These are phyloP conservation scores for Archegozetes longisetosus DNA, from an alignment of 1,140 invertebrate genomes.

Conservation along the genomic window DNA sequence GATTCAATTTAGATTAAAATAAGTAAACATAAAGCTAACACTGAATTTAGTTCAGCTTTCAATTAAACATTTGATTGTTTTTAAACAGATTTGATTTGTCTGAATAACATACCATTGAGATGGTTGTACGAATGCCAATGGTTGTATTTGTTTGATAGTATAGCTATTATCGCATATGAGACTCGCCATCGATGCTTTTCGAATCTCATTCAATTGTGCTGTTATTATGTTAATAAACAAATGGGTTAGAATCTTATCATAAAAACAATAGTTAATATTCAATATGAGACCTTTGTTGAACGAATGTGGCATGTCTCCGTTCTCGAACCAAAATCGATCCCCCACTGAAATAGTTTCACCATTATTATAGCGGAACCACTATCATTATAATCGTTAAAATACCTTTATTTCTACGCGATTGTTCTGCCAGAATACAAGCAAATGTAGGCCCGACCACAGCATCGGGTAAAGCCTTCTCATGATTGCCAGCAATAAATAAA, in stretches of 20 bases:
- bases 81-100: too few relatives aligned
- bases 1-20: background rate
- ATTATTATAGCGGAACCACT: too few relatives aligned
- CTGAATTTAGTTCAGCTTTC: background rate
- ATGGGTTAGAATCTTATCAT: background rate
- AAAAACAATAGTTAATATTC: background rate
- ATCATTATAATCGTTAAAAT: background rate
- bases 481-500: constrained; percentile 40
- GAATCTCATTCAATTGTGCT: constrained; percentile 66
- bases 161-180: constrained; percentile 87
- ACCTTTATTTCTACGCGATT: constrained; percentile 63
- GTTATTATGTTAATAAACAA: constrained; percentile 12
- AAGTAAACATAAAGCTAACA: background rate
- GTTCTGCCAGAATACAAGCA: constrained; percentile 85
- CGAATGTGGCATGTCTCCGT: constrained; percentile 20
- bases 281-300: constrained; percentile 19
- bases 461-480: constrained; percentile 40
- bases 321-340: constrained; percentile 35
- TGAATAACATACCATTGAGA: background rate
- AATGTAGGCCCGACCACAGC: constrained; percentile 87
- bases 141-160: constrained; percentile 14
- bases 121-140: constrained; percentile 15
- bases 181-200: constrained; percentile 73
- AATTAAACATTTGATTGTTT: background rate
- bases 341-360: too few relatives aligned